Conservation (phyloP, 1,140 invertebrate genomes). For the Diorhabda carinulata region DNA sequence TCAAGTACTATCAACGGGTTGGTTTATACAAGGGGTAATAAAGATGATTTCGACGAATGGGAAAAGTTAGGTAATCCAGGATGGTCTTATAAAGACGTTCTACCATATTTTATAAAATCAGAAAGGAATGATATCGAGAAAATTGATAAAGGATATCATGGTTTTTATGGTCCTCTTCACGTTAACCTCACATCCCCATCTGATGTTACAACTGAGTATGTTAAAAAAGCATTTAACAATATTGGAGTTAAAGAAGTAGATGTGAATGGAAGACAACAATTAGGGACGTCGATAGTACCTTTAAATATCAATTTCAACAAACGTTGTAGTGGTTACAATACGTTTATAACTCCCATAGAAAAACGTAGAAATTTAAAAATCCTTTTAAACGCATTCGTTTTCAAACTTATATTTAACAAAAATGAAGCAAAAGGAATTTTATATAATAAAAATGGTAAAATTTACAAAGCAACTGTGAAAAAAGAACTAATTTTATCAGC, state of each 20-base stretch:
- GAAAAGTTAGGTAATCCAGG: conserved; percentile 59
- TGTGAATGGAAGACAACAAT: conserved; percentile 61
- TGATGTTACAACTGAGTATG: conserved; percentile 35
- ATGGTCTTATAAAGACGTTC: conserved; percentile 29
- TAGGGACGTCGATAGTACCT: conserved; percentile 64
- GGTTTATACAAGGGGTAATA: conserved; percentile 83
- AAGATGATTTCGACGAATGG: conserved; percentile 62
- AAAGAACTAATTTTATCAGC: conserved; percentile 63
- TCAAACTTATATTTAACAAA: conserved; percentile 13
- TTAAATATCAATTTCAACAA: conserved; percentile 56
- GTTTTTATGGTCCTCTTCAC: conserved; percentile 9
- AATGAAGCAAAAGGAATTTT: conserved; percentile 14
- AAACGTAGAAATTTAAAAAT: conserved; percentile 20
- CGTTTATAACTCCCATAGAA: conserved; percentile 47
- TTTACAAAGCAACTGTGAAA: conserved; percentile 31
- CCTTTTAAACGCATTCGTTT: conserved; percentile 13
- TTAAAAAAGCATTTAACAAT: conserved; percentile 53
- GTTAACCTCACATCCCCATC: conserved; percentile 12
- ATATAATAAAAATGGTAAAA: conserved; percentile 15
- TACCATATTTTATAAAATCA: conserved; percentile 26
- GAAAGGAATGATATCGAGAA: conserved; percentile 38
- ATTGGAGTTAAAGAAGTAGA: conserved; percentile 55
- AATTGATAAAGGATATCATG: conserved; percentile 7
- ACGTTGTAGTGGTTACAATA: conserved; percentile 53
- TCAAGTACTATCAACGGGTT: conserved; percentile 79